Evolutionary conservation across 2,888 invertebrate species (phyloP).

Genomic region (Ectemnius lituratus): DNA sequence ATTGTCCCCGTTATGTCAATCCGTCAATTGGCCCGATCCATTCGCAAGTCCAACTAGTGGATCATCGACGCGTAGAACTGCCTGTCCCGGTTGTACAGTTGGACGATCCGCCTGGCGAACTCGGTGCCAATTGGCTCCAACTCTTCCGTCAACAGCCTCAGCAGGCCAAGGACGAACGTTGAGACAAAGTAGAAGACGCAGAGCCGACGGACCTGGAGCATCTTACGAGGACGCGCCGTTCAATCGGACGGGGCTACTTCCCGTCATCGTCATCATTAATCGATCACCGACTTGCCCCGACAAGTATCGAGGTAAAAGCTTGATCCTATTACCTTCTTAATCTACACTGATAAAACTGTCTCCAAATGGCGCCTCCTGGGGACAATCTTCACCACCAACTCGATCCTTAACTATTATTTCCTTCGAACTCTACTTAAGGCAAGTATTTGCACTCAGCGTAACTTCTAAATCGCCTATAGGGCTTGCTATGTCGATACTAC

Average conservation of each 20-base stretch:
- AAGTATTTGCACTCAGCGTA: slow-evolving; percentile 45
- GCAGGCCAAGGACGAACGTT: slow-evolving; percentile 31
- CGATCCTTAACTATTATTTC: slow-evolving; percentile 8
- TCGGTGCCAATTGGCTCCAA: slow-evolving; percentile 18
- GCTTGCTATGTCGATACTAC: slow-evolving; percentile 14
- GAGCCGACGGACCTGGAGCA: slow-evolving; percentile 35
- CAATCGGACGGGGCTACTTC: background rate
- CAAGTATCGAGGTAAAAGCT: too few species aligned
- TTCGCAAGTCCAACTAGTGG: background rate
- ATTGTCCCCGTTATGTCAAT: background rate
- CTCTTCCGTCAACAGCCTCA: slow-evolving; percentile 23
- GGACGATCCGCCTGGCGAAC: slow-evolving; percentile 20
- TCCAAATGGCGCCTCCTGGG: background rate
- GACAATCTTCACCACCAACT: background rate
- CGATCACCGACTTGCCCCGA: too few species aligned
- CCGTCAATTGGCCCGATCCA: background rate
- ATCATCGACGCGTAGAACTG: slow-evolving; percentile 10
- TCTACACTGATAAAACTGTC: background rate
- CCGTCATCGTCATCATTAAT: too few species aligned
- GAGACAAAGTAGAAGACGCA: slow-evolving; percentile 44
- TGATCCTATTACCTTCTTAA: too few species aligned
- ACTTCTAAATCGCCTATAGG: too few species aligned
- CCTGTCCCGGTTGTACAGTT: slow-evolving; percentile 20
- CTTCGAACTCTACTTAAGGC: slow-evolving; percentile 42
- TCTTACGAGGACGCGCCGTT: slow-evolving; percentile 15